Conservation (phyloP, 1,140 invertebrate genomes). For the Tyrophagus putrescentiae region DNA sequence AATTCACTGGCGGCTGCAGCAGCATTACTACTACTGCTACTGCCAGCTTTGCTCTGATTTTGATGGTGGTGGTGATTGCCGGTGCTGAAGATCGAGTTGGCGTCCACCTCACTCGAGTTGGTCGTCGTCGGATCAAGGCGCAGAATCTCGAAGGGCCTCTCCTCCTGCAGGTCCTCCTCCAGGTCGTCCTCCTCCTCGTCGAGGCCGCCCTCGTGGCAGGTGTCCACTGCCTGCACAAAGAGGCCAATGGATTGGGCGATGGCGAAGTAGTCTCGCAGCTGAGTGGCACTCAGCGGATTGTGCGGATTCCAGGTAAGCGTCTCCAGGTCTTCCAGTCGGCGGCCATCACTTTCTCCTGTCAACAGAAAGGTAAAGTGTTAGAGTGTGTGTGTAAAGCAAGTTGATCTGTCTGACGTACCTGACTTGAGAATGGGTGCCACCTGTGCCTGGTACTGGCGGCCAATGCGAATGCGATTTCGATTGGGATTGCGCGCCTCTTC, state of each 20-base stretch:
- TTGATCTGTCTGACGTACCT: too few relatives aligned
- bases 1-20: too few relatives aligned
- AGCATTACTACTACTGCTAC: too few relatives aligned
- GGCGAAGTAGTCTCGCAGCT: slow-evolving; percentile 28
- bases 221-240: slow-evolving; percentile 16
- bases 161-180: not conserved
- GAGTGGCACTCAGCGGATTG: slow-evolving; percentile 24
- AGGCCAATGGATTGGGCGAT: slow-evolving; percentile 26
- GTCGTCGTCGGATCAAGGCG: not conserved
- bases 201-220: not conserved
- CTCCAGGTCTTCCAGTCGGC: slow-evolving; percentile 29
- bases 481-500: slow-evolving; percentile 30
- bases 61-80: too few relatives aligned
- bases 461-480: slow-evolving; percentile 30
- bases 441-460: slow-evolving; percentile 30
- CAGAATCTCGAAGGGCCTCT: slow-evolving; percentile 6
- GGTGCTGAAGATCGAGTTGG: too few relatives aligned
- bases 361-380: not conserved
- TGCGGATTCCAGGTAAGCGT: slow-evolving; percentile 29
- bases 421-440: slow-evolving; percentile 28
- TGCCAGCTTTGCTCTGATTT: too few relatives aligned
- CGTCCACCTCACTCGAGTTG: too few relatives aligned
- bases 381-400: not conserved
- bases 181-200: not conserved
- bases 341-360: slow-evolving; percentile 28